Base-by-base conservation (phyloP, 2,888 invertebrate genomes). In the Troides oblongomaculatus region DNA sequence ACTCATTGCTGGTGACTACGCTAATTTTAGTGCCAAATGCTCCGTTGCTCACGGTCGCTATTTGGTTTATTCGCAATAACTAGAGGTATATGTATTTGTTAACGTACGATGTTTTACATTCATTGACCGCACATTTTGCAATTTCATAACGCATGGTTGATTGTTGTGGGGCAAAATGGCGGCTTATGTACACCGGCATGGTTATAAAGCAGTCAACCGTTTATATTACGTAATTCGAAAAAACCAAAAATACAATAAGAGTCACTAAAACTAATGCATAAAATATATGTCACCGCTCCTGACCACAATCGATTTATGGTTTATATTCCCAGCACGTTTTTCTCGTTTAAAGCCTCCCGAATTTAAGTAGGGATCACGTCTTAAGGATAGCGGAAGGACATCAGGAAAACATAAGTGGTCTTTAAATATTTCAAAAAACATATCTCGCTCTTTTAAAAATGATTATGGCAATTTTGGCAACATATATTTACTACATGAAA, bases 51-150 rank as follows among this genome's bases (percentile, higher is more conserved):
- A 71, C 74, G 10, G 23, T 58, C 62, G 80, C 76, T 78, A 79
- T 81, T 79, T 80, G 80, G 78, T 79, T 79, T 80, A 81, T 80
- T 80, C 65, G 69, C 82, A 82, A 82, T 82, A 76, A 76, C 73
- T 68, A 70, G 69, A 73, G 70, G 75, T 77, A 77, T 76, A 72
- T 72, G 70, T 71, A 70, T 74, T 72, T 73, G 68, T 71, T 68
- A 70, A 68, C 72, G 73, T 77, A 79, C 78, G 79, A 84, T 85
- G 84, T 83, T 86, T 85, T 84, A 14, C 82, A 87, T 84, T 83
- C 84, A 84, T 77, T 84, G 84, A 80, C 83, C 84, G 80, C 82
- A 83, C 81, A 80, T 73, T 84, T 75, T 85, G 79, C 81, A 85
- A 87, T 88, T 86, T 84, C 75, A 79, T 75, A 79, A 58, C 68